Evolutionary conservation across 2,888 invertebrate genomes (phyloP).

Genomic region (Mythimna lalbum): DNA sequence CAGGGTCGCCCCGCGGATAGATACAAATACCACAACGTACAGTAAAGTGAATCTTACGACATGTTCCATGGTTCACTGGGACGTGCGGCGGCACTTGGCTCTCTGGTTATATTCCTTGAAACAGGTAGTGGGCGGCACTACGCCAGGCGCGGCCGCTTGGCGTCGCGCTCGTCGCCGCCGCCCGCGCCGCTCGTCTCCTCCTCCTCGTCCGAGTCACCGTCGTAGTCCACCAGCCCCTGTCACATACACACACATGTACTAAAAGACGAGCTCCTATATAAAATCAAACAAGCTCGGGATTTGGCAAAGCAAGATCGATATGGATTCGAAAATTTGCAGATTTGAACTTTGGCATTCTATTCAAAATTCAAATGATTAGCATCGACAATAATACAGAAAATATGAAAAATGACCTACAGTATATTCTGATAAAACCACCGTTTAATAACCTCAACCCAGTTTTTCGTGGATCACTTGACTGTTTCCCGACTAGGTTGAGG

Average conservation of each 20-base stretch:
- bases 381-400: slow-evolving; percentile 3
- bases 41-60: slow-evolving; percentile 64
- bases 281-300: slow-evolving; percentile 34
- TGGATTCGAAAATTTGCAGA: slow-evolving; percentile 21
- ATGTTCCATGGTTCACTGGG: slow-evolving; percentile 72
- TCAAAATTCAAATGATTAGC: background rate
- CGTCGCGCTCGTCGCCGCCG: slow-evolving; percentile 87
- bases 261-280: slow-evolving; percentile 2
- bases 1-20: slow-evolving; percentile 51
- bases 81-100: slow-evolving; percentile 74
- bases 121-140: slow-evolving; percentile 47
- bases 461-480: background rate
- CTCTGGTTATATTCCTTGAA: slow-evolving; percentile 84
- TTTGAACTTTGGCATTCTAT: background rate
- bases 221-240: slow-evolving; percentile 98
- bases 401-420: slow-evolving; percentile 12
- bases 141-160: slow-evolving; percentile 94
- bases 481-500: background rate
- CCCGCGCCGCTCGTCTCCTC: slow-evolving; percentile 91
- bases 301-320: slow-evolving; percentile 43
- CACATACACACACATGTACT: slow-evolving; percentile 34
- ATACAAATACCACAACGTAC: slow-evolving; percentile 57
- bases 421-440: slow-evolving; percentile 16
- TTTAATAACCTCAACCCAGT: background rate
- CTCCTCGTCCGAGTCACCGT: slow-evolving; percentile 99